Base-by-base conservation (phyloP, 2,888 invertebrate genomes). In the Meteorus colon region DNA sequence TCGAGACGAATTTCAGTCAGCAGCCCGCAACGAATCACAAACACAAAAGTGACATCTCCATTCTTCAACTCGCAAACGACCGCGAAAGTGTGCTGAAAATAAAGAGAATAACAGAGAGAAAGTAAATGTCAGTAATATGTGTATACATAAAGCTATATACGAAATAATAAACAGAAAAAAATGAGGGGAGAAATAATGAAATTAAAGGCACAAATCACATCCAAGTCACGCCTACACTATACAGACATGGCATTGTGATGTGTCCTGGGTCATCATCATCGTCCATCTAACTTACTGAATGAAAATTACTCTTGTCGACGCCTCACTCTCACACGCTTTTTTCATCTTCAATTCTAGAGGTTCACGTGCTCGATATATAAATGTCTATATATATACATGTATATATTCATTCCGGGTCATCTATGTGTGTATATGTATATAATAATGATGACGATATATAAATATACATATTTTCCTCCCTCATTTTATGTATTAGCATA, bases 31-130 rank as follows among this genome's bases (percentile, higher is more conserved):
- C 89, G 86, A 89, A 89, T 89, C 41, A 66, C 77, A 79, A 27
- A 76, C 77, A 86, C 86, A 86, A 87, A 84, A 82, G 84, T 83
- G 87, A 89, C 86, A 82, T 88, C 87, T 89, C 87, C 83, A 88
- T 89, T 84, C 83, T 81, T 82, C 84, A 82, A 69, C 80, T 77
- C 71, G 73, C 74, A 74, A 82, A 82, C 79, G 79, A 81, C 75
- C 66, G 37, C 72, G 77, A 72, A 68, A 75, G 74, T 62, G 71
- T 76, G 81, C 70, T 74, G 77, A 79, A 78, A 63, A 68, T 73
- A 51, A 63, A 37, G 41, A 34, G 65, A 59, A 75, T 41, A 55
- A 68, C 60, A 55, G 73, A 78, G 77, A 65, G 71, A 69, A 72
- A 65, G 60, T 65, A 74, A 74, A 75, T 78, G 65, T 69, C 51